A percentile compares a stretch with the other conserved stretches of the same genome.
Conservation (phyloP, 2,888 invertebrate genomes). For the Cephus runcator region DNA sequence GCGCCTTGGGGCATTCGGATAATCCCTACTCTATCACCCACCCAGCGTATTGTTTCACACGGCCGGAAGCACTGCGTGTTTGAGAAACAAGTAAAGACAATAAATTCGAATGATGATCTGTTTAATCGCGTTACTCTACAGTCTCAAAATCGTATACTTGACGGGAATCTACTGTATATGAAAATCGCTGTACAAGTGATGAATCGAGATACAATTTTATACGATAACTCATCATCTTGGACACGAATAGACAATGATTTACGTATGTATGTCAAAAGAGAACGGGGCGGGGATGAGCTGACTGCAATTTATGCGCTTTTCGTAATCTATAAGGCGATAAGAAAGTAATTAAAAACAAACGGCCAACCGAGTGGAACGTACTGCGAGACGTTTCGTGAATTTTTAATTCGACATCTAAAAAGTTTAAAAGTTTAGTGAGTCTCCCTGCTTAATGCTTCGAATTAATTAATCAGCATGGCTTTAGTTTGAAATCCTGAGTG, state of each 20-base stretch:
- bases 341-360: not conserved
- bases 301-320: not conserved
- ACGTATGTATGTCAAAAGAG: not conserved
- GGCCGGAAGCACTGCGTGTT: too few relatives aligned
- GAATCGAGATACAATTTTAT: conserved; percentile 2
- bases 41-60: too few relatives aligned
- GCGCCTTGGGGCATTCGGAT: too few relatives aligned
- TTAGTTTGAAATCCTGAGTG: not conserved
- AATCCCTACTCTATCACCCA: too few relatives aligned
- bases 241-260: not conserved
- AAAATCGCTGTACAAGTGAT: not conserved
- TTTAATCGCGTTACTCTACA: too few relatives aligned
- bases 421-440: not conserved
- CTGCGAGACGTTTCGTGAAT: not conserved
- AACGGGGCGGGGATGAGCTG: not conserved
- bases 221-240: not conserved
- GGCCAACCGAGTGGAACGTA: not conserved
- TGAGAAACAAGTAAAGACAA: too few relatives aligned
- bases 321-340: not conserved
- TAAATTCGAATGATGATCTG: too few relatives aligned
- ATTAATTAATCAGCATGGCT: not conserved
- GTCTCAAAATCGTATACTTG: too few relatives aligned
- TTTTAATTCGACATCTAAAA: not conserved
- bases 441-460: not conserved
- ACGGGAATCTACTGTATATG: not conserved